phyloP scores from a whole-genome alignment of 2,888 invertebrate genomes.

The Lucinisca nassula region DNA sequence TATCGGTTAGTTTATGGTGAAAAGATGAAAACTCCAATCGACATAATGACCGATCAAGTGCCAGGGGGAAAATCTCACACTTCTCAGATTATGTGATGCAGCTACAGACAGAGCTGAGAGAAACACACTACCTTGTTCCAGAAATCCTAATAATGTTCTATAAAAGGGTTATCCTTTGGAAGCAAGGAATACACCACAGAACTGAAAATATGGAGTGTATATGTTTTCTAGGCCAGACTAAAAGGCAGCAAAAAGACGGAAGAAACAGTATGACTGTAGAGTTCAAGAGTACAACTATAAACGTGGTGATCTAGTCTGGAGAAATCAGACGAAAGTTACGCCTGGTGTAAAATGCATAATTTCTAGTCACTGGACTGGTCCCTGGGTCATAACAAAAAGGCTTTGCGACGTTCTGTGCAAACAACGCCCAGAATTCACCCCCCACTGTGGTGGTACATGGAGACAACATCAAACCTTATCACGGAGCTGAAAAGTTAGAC shows the following conservation, averaged over 20 bases:
- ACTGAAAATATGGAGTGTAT: too few relatives aligned
- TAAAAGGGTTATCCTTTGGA: too few relatives aligned
- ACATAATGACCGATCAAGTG: background rate
- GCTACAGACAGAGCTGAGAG: background rate
- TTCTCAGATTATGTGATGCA: background rate
- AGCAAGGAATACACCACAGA: too few relatives aligned
- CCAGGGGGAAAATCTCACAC: background rate
- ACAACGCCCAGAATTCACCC: background rate
- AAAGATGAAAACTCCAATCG: background rate
- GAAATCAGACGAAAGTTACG: constrained; percentile 6
- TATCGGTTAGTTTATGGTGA: background rate
- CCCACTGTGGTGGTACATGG: constrained; percentile 24
- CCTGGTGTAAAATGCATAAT: constrained; percentile 10
- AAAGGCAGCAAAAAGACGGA: constrained; percentile 9
- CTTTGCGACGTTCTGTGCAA: background rate
- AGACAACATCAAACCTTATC: constrained; percentile 24
- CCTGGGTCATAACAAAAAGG: constrained; percentile 18
- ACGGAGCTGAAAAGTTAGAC: background rate
- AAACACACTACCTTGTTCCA: background rate
- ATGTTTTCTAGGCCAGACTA: too few relatives aligned
- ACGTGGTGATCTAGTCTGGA: constrained; percentile 18
- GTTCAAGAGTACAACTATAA: background rate
- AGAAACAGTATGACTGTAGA: background rate
- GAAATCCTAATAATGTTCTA: background rate
- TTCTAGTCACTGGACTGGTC: constrained; percentile 14